Evolutionary conservation across 2,888 invertebrate genomes (phyloP), one percentile per base, ranked within the genome.

Genomic region (Stenurella melanura): DNA sequence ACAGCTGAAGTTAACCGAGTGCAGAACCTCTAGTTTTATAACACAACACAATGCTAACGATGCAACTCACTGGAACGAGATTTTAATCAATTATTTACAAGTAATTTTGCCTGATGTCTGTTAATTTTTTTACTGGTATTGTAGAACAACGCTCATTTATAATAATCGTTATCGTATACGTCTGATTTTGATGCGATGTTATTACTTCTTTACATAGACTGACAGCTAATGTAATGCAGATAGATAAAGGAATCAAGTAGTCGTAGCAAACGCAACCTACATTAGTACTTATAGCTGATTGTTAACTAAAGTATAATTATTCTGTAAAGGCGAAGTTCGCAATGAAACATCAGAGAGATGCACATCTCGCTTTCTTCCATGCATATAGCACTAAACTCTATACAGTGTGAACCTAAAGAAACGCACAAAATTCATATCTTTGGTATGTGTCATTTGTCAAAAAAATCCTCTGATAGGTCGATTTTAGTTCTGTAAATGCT

Each of bases 1-100:
- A 83, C 83, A 82, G 83, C 81, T 83, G 83, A 78, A 76, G 77
- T 80, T 81, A 81, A 38, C 79, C 77, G 66, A 68, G 58, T 60
- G 67, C 19, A 66, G 68, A 50, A 17, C 50, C 21, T 50, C 57
- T 69, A 54, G 21, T 30, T 30, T 68, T 56, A 38, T 38, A 12
- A 18, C 12, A 50, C 67, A 69, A 18, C 9, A 70, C 70, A 70
- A 69, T 70, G 30, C 38, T n/a, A 50, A n/a, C 50, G 19, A 12
- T 34, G 67, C 60, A 60, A 60, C 60, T 58, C 58, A 60, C 15
- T 60, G 70, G 70, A 70, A 70, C 58, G 42, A 70, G 70, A 70
- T 60, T 12, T 9, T 42, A 18, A 60, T 70, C 70, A 56, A 60
- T 57, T 69, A 60, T n/a, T 70, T 60, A 18, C 42, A 60, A 42